phyloP scores from a whole-genome alignment of 1,140 invertebrate genomes.

The Orchestia grillus region DNA sequence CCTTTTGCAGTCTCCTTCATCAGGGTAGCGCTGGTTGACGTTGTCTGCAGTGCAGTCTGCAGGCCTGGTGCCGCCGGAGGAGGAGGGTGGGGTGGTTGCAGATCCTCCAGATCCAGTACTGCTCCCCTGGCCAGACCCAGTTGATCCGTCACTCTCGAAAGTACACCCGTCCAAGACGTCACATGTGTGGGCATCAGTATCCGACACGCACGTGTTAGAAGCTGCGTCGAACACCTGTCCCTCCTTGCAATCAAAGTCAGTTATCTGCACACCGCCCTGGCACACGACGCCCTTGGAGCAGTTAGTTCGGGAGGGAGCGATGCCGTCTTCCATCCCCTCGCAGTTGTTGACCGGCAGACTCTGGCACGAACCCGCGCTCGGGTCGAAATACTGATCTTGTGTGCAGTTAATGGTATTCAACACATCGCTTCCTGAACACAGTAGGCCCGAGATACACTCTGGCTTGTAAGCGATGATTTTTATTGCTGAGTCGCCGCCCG shows the following conservation, averaged over 20 bases:
- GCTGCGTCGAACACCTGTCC: not conserved
- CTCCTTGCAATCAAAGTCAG: not conserved
- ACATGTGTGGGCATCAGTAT: not conserved
- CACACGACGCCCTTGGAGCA: not conserved
- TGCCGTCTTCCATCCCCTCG: not conserved
- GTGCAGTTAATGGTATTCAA: not conserved
- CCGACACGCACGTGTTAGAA: not conserved
- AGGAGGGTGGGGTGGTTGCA: not conserved
- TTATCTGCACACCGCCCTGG: not conserved
- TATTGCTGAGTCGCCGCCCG: no score
- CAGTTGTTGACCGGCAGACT: not conserved
- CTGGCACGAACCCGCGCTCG: not conserved
- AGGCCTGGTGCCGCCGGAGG: no score
- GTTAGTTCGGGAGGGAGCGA: not conserved
- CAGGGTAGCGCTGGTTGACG: not conserved
- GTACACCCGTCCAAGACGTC: not conserved
- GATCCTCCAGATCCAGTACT: not conserved
- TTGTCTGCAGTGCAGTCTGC: not conserved
- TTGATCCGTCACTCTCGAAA: not conserved
- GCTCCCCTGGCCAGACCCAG: no score
- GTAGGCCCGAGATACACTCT: not conserved
- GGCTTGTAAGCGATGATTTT: not conserved
- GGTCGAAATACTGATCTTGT: not conserved
- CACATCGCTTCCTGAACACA: not conserved
- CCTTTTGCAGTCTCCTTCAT: not conserved